phyloP scores from a whole-genome alignment of 2,797 vertebrate species.

The Sarcoramphus papa region DNA sequence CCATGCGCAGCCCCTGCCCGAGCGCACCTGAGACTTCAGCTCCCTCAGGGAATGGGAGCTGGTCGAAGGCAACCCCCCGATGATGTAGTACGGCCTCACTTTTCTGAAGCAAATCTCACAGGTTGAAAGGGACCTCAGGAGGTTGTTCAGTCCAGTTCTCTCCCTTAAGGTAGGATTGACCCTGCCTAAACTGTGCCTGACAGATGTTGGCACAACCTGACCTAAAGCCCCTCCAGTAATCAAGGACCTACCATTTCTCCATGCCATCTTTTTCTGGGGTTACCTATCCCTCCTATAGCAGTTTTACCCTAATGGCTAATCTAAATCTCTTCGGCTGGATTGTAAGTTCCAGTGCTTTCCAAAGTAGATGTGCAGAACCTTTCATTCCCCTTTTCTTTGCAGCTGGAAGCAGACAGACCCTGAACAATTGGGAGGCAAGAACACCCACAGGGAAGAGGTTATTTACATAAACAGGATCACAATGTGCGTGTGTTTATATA shows the following conservation, averaged over 20 bases:
- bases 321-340: background rate
- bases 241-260: background rate
- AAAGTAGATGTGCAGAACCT: background rate
- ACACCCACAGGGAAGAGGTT: slow-evolving; percentile 31
- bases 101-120: background rate
- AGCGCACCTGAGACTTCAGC: background rate
- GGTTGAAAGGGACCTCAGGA: background rate
- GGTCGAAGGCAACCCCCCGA: background rate
- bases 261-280: background rate
- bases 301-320: background rate
- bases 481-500: slow-evolving; percentile 20
- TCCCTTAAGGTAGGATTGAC: background rate
- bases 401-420: slow-evolving; percentile 27
- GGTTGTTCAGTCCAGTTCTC: background rate
- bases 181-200: background rate
- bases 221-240: background rate
- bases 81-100: background rate
- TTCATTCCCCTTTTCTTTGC: background rate
- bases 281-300: background rate
- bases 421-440: slow-evolving; percentile 25
- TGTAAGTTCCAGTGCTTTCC: background rate
- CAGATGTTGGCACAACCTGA: background rate
- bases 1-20: accelerated
- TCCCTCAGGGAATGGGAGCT: accelerated
- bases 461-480: slow-evolving; percentile 57